Evolutionary conservation across 2,113 vertebrate genomes (phyloP).

Genomic region (Chloebia gouldiae): DNA sequence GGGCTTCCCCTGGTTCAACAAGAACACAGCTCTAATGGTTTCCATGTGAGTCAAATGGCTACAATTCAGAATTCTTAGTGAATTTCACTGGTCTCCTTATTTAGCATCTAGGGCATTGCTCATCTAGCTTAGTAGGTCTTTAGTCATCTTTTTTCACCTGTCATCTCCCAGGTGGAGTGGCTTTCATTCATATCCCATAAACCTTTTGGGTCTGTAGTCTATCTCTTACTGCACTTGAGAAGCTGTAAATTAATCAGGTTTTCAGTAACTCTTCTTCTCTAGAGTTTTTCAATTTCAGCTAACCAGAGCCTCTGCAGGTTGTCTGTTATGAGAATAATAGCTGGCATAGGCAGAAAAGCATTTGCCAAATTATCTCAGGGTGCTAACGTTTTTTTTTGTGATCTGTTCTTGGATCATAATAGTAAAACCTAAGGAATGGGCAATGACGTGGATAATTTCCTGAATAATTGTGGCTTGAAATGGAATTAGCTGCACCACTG

Average conservation of each 20-base stretch:
- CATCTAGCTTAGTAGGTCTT: not conserved
- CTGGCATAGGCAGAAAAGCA: not conserved
- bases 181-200: not conserved
- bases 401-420: not conserved
- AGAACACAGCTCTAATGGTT: not conserved
- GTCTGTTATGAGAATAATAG: not conserved
- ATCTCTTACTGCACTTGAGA: not conserved
- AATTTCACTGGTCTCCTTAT: not conserved
- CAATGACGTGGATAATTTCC: not conserved
- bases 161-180: not conserved
- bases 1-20: not conserved
- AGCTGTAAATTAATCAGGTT: not conserved
- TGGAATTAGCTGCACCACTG: not conserved
- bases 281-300: not conserved
- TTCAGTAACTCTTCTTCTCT: not conserved
- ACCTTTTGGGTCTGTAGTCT: not conserved
- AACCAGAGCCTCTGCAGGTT: not conserved
- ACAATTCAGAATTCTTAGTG: not conserved
- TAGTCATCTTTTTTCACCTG: not conserved
- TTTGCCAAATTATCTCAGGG: not conserved
- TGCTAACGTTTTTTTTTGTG: not conserved
- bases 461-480: not conserved
- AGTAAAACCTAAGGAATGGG: constrained; percentile 4
- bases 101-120: not conserved
- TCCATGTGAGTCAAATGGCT: not conserved